These are phyloP conservation scores for Strigops habroptila DNA, from an alignment of 2,113 vertebrate species.

Conservation along the genomic window DNA sequence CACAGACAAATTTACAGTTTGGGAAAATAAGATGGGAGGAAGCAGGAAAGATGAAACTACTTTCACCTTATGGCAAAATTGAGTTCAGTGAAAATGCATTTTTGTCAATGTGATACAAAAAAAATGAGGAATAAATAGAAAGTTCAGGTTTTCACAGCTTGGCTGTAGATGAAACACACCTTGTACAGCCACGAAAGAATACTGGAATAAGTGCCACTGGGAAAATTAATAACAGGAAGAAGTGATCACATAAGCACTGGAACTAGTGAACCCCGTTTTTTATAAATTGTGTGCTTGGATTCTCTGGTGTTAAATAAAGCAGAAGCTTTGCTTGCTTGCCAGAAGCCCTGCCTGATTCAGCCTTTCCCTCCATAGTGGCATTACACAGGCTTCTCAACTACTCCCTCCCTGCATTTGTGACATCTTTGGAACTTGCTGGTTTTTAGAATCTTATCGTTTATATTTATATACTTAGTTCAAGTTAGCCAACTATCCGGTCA, in stretches of 20 bases:
- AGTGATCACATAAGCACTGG: background rate
- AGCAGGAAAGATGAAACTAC: background rate
- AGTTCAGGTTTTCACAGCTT: background rate
- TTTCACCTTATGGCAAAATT: constrained; percentile 6
- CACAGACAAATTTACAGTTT: background rate
- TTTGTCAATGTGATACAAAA: constrained; percentile 1
- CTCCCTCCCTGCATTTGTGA: background rate
- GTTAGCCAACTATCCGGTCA: background rate
- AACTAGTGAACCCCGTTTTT: background rate
- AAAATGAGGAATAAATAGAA: constrained; percentile 11
- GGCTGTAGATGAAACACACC: constrained; percentile 17
- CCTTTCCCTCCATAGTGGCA: background rate
- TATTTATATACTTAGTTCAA: background rate
- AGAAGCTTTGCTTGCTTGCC: background rate
- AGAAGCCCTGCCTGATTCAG: background rate
- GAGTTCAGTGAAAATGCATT: constrained; percentile 1
- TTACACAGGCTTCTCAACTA: background rate
- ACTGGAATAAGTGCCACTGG: constrained; percentile 19
- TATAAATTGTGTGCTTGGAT: background rate
- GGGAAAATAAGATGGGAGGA: background rate
- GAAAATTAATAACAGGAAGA: constrained; percentile 46
- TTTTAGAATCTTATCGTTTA: background rate
- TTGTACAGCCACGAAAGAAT: background rate
- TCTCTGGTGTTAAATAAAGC: constrained; percentile 20
- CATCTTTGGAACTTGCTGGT: background rate